These are phyloP conservation scores for Liolophura sinensis DNA, from an alignment of 1,140 invertebrate species.

Conservation along the genomic window DNA sequence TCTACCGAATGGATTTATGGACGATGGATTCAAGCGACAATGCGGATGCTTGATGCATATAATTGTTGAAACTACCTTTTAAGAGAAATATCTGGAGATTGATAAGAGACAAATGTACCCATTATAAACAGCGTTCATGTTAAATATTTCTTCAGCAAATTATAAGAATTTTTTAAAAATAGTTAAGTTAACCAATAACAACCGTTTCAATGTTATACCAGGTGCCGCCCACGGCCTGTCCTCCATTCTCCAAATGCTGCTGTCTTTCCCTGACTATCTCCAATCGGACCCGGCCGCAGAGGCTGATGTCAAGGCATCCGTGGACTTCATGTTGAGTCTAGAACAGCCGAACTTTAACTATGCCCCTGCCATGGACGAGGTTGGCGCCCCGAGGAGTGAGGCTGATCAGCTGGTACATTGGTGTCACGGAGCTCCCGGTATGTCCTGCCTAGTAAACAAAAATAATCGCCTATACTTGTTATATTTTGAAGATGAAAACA, in stretches of 20 bases:
- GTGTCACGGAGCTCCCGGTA: conserved; percentile 84
- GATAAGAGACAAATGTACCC: no score
- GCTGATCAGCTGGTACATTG: conserved; percentile 78
- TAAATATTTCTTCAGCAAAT: no score
- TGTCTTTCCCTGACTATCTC: conserved; percentile 70
- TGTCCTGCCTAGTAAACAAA: neutral
- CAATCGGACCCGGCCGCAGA: conserved; percentile 62
- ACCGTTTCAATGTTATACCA: conserved; percentile 25
- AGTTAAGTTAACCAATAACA: neutral
- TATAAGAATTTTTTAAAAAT: no score
- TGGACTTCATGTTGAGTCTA: conserved; percentile 67
- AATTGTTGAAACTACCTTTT: no score
- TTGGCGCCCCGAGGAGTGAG: conserved; percentile 53
- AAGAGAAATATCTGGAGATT: no score
- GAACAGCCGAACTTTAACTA: conserved; percentile 77
- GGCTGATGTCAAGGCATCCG: conserved; percentile 62
- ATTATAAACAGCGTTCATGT: no score
- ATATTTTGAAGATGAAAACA: no score
- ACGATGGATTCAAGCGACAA: no score
- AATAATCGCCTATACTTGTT: no score
- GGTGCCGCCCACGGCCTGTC: conserved; percentile 80
- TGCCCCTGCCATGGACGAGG: conserved; percentile 75
- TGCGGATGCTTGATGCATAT: no score
- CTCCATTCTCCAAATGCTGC: conserved; percentile 65
- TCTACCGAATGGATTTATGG: no score